Evolutionary conservation across 2,888 invertebrate species (phyloP), one percentile per base, ranked within the genome.

Genomic region (Coelinius sp.): DNA sequence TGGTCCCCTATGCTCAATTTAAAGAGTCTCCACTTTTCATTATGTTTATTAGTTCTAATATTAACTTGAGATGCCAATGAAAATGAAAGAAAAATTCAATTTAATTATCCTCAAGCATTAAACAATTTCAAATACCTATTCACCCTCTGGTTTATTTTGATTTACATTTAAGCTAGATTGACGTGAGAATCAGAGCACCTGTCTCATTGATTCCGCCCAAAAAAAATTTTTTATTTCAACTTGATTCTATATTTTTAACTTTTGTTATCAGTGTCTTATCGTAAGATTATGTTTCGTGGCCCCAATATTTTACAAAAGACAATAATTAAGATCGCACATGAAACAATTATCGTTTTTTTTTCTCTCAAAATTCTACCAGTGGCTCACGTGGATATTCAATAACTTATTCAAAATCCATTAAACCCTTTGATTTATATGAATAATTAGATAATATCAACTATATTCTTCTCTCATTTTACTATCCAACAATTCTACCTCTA

Each of bases 281-380:
- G 74, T 75, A 82, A 84, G 85, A 85, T 85, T 85, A 84, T 84
- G 83, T 85, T 83, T 84, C 79, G 77, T 85, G 85, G 85, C 85
- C 85, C 84, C 85, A 83, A 84, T 84, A 84, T 82, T 84, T 83
- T 82, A 82, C 79, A 83, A 80, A 80, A 83, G 76, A 80, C 80
- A 76, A 31, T 56, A 56, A 56, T 78, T 78, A 78, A 75, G 77
- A 81, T 81, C 77, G 68, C 20, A 20, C 46, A 49, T 49, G 14
- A 49, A 14, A 78, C 79, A 80, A 68, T 46, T 41, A n/a, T 64
- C 35, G 31, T 65, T 56, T 7, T 5, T 24, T 24, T n/a, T 24
- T 27, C n/a, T n/a, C n/a, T 12, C 14, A 12, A 10, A 41, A 22
- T 41, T 63, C 41, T 63, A 59, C 59, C 35, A 41, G 63, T 63